Conservation (phyloP, 2,797 vertebrate genomes). For the Macropus fuliginosus region DNA sequence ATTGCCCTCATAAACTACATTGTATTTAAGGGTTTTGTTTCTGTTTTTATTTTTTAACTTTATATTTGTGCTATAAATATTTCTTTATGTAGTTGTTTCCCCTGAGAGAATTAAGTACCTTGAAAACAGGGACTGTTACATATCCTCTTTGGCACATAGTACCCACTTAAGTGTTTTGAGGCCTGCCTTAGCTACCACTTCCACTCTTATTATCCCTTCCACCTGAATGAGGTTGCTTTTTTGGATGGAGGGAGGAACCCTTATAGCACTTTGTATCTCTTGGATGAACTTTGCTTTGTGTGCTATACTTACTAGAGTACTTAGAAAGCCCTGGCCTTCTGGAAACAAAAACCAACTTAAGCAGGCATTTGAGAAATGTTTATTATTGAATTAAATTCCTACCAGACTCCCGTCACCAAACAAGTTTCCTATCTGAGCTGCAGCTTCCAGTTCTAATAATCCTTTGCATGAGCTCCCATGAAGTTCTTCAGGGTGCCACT, state of each 20-base stretch:
- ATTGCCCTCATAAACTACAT: not conserved
- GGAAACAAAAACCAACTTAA: not conserved
- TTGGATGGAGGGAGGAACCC: not conserved
- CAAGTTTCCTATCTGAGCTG: not conserved
- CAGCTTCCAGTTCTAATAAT: not conserved
- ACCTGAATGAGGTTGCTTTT: not conserved
- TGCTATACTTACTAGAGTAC: not conserved
- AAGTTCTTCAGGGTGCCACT: not conserved
- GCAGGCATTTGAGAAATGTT: not conserved
- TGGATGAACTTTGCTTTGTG: not conserved
- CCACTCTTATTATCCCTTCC: not conserved
- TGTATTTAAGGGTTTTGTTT: not conserved
- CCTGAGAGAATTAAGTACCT: not conserved
- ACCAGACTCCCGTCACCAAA: not conserved
- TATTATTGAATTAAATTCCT: not conserved
- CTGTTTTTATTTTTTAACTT: not conserved
- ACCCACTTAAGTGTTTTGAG: not conserved
- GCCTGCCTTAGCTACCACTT: not conserved
- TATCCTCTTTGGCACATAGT: not conserved
- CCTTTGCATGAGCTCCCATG: not conserved
- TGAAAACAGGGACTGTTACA: not conserved
- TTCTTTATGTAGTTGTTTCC: not conserved
- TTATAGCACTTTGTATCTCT: not conserved
- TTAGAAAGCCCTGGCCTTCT: not conserved
- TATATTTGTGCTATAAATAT: not conserved